These are phyloP conservation scores for Ypsolopha sequella DNA, from an alignment of 2,888 invertebrate genomes.

Conservation along the genomic window DNA sequence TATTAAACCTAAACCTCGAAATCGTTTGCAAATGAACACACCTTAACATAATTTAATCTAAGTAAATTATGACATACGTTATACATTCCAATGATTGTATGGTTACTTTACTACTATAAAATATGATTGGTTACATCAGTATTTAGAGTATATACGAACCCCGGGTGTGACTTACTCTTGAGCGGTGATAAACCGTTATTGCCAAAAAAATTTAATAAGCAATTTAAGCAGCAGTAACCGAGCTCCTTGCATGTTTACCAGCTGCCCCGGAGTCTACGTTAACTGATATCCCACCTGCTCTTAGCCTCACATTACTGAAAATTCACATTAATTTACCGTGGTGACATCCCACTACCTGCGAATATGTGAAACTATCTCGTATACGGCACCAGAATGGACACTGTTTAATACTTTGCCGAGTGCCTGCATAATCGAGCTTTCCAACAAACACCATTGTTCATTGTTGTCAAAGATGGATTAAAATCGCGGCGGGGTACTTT, in stretches of 20 bases:
- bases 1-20: too few relatives aligned
- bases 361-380: not conserved
- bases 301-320: not conserved
- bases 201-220: too few relatives aligned
- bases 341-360: not conserved
- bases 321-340: conserved; percentile 1
- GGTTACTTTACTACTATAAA: too few relatives aligned
- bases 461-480: not conserved
- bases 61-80: too few relatives aligned
- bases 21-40: too few relatives aligned
- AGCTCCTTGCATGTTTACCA: conserved; percentile 26
- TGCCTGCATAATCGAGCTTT: not conserved
- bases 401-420: not conserved
- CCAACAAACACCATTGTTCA: not conserved
- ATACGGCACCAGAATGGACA: not conserved
- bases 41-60: too few relatives aligned
- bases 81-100: too few relatives aligned
- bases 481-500: not conserved
- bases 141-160: too few relatives aligned
- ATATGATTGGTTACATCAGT: too few relatives aligned
- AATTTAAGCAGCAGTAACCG: not conserved
- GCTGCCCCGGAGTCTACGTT: conserved; percentile 10
- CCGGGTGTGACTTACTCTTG: too few relatives aligned
- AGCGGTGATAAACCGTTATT: too few relatives aligned
- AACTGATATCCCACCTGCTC: not conserved